These are phyloP conservation scores for Crotalus viridis DNA, from an alignment of 2,113 vertebrate genomes.

Conservation along the genomic window DNA sequence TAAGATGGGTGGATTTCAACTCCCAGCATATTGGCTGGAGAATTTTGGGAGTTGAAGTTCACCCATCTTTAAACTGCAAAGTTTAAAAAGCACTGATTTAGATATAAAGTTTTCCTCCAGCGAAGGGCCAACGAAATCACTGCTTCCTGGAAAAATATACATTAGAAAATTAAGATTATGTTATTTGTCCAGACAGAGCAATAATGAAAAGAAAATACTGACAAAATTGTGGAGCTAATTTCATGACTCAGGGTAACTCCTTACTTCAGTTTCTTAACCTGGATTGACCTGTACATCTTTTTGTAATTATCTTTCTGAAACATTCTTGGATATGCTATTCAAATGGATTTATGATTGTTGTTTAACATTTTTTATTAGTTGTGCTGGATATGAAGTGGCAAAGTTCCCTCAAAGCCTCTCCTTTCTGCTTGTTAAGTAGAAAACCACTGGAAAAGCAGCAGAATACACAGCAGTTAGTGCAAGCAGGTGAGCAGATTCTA, in stretches of 20 bases:
- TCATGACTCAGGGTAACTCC: neutral
- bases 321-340: neutral
- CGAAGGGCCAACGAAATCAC: neutral
- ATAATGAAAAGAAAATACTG: neutral
- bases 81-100: neutral
- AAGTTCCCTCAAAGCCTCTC: neutral
- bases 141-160: neutral
- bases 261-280: neutral
- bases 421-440: neutral
- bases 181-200: neutral
- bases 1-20: neutral
- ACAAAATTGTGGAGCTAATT: neutral
- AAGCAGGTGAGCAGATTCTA: neutral
- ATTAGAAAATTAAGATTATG: neutral
- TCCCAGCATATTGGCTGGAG: neutral
- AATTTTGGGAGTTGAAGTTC: neutral
- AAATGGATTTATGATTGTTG: neutral
- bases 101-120: neutral
- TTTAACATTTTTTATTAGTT: neutral
- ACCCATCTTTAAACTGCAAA: neutral
- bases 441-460: neutral
- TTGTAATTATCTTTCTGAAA: neutral
- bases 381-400: neutral
- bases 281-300: neutral
- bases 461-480: neutral